phyloP scores from a whole-genome alignment of 2,888 invertebrate genomes.

The Cryptosula pallasiana region DNA sequence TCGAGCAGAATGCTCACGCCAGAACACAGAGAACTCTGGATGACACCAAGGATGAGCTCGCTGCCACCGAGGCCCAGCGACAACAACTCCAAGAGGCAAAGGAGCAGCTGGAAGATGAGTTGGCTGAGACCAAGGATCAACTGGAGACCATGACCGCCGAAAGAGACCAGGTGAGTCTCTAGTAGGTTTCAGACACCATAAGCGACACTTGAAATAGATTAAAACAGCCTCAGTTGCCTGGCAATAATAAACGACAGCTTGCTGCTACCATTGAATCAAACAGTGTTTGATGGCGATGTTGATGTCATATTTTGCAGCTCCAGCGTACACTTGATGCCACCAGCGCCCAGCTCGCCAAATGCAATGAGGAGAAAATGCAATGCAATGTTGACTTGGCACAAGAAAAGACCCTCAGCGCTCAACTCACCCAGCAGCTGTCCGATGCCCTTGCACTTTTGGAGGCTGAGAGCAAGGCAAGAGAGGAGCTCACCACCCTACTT shows the following conservation, averaged over 20 bases:
- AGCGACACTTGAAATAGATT: too few relatives aligned
- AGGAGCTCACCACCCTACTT: conserved; percentile 9
- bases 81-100: conserved; percentile 20
- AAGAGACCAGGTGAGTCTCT: conserved; percentile 19
- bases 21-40: conserved; percentile 21
- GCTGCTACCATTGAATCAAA: too few relatives aligned
- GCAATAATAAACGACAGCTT: too few relatives aligned
- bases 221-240: too few relatives aligned
- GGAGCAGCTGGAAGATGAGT: conserved; percentile 19
- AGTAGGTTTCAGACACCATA: too few relatives aligned
- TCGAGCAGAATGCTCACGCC: conserved; percentile 11
- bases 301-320: conserved; percentile 20
- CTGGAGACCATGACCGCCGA: conserved; percentile 8
- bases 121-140: conserved; percentile 20
- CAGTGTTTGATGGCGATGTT: too few relatives aligned
- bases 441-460: conserved; percentile 1
- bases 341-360: background rate
- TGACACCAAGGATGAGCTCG: background rate
- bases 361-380: background rate
- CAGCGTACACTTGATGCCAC: conserved; percentile 19
- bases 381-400: conserved; percentile 12
- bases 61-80: conserved; percentile 10
- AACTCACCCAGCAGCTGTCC: background rate
- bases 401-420: conserved; percentile 17
- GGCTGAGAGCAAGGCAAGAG: conserved; percentile 16